These are phyloP conservation scores for Carposina sasakii DNA, from an alignment of 1,140 invertebrate species.

Conservation along the genomic window DNA sequence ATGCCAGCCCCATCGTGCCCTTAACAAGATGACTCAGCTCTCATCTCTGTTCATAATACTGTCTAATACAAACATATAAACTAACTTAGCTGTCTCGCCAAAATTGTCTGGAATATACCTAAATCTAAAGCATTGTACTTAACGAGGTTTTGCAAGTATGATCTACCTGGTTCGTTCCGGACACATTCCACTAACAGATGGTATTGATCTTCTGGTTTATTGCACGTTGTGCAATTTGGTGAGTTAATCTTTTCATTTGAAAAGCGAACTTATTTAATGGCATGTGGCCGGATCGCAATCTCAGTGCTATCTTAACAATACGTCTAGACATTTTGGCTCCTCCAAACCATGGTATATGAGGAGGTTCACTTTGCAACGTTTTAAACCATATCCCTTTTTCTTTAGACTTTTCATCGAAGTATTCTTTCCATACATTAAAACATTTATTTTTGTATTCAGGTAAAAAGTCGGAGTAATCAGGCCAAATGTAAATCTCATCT, in stretches of 20 bases:
- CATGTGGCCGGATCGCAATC: constrained; percentile 6
- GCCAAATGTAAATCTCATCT: neutral
- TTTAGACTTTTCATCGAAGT: constrained; percentile 1
- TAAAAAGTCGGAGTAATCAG: neutral
- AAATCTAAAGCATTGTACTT: no score
- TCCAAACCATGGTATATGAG: constrained; percentile 4
- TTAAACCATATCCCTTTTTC: constrained; percentile 10
- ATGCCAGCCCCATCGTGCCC: no score
- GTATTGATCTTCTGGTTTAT: neutral
- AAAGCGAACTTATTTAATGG: neutral
- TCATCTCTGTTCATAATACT: no score
- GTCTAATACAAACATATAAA: no score
- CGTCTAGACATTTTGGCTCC: neutral
- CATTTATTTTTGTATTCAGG: neutral
- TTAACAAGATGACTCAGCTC: no score
- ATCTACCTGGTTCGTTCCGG: neutral
- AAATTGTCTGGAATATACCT: no score
- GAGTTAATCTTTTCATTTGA: constrained; percentile 1
- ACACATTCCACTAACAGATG: constrained; percentile 1
- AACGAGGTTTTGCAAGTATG: no score
- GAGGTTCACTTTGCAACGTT: neutral
- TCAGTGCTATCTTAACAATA: neutral
- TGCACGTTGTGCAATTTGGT: neutral
- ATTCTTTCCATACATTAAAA: constrained; percentile 2
- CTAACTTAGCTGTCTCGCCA: no score